Evolutionary conservation across 2,113 vertebrate species (phyloP), one percentile per base, ranked within the genome.

Genomic region (Labeo rohita): DNA sequence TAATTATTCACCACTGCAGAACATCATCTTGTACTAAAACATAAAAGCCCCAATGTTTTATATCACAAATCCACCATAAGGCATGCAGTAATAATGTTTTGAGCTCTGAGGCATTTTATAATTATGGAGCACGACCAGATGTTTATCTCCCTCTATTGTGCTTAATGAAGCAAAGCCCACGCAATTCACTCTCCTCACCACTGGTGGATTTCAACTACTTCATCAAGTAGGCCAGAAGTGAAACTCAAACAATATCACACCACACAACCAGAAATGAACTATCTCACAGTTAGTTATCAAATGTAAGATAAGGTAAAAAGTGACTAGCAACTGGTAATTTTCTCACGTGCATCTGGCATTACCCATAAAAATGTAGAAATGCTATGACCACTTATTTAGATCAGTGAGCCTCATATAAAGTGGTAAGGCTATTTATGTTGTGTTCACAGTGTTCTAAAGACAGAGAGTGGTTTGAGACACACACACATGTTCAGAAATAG

Each of bases 111-210:
- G 54, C 36, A 59, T 21, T 80, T 61, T 80, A 80, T 80, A 80
- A 80, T 80, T 56, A 36, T 61, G 77, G 77, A 80, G 52, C 56
- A 80, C 6, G 21, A 61, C 77, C 77, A 80, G 50, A 56, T 80
- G 36, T 80, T 61, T 61, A 80, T 80, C 77, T 80, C 52, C 56
- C 8, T 79, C 74, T 80, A 61, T 80, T 43, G 54, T 61, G 77
- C 34, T 80, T 63, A 61, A 61, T 63, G 54, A 80, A 80, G 76
- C 77, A 77, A 13, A 80, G 75, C 39, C 36, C 78, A 63, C 39
- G 47, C 74, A 36, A 10, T 54, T 54, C 47, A 59, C 15, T 39
- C 9, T 56, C 50, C n/a, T 59, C 54, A 80, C 56, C 36, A 56
- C 28, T 79, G 28, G 18, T 63, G 54, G 54, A 63, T 80, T 59